Base-by-base conservation (phyloP, 2,888 invertebrate genomes). In the Eurytoma adleriae region DNA sequence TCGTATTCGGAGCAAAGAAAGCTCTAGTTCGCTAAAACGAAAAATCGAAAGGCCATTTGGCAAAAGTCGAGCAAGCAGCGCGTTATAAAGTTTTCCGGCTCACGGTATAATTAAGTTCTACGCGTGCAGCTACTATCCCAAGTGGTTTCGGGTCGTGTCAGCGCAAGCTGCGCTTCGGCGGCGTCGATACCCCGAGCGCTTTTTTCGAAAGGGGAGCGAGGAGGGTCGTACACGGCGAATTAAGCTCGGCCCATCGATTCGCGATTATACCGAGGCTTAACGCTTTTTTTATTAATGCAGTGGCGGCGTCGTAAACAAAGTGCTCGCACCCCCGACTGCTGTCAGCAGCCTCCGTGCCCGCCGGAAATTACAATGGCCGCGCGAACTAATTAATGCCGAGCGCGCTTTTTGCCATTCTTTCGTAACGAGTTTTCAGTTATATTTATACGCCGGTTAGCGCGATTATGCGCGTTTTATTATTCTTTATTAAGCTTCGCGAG, bases 361-460 rank as follows among this genome's bases (percentile, higher is more conserved):
- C 27, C 48, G 72, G 72, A 76, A 80, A 77, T 80, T 68, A 62
- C 77, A 76, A 73, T 80, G 71, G 67, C 64, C 70, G 12, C 72
- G 20, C 61, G 20, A 27, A 64, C 75, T 71, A 80, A 79, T 79
- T 79, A 75, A 66, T 62, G 27, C 24, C 14, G 59, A 30, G 40
- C 14, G 66, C 62, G 50, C 27, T 69, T 69, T 69, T 54, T 69
- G 52, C 52, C 40, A 16, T n/a, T 10, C 20, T 52, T 40, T 72
- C 64, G 48, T 66, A 66, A 74, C 54, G 70, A 20, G 13, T 30
- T 56, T 62, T 57, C 54, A 57, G 56, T 56, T 67, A 30, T 69
- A 40, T 40, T 40, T 40, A 40, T 40, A 56, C 18, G 69, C 30
- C 18, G 52, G 56, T 30, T 56, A 27, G 40, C 24, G 13, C 48